phyloP scores from a whole-genome alignment of 2,888 invertebrate genomes.

The Drosophila bunnanda region DNA sequence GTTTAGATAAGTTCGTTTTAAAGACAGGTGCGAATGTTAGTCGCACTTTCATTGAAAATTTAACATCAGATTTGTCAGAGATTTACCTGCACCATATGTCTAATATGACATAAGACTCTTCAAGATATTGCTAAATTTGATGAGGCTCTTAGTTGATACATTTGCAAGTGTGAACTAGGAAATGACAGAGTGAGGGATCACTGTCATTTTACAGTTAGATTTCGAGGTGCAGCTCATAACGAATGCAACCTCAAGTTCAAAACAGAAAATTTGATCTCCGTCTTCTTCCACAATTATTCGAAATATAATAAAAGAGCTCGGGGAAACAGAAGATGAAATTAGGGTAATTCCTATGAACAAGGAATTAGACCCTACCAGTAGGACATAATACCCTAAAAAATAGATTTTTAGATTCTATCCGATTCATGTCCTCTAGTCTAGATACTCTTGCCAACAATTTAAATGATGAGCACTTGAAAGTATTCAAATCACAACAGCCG shows the following conservation, averaged over 20 bases:
- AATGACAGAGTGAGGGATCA: constrained; percentile 10
- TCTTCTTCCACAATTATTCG: not conserved
- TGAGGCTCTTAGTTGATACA: not conserved
- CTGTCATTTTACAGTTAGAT: constrained; percentile 26
- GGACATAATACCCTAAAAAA: not conserved
- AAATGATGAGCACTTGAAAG: no score
- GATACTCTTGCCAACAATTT: not conserved
- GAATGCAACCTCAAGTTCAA: constrained; percentile 3
- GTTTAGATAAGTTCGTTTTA: no score
- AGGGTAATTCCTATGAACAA: not conserved
- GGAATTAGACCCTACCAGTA: not conserved
- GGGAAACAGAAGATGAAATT: not conserved
- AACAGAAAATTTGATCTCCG: not conserved
- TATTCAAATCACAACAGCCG: not conserved
- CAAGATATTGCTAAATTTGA: not conserved
- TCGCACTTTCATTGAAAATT: no score
- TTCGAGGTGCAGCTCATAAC: no score
- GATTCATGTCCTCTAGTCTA: not conserved
- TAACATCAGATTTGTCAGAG: no score
- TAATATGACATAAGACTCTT: no score
- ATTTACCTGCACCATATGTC: no score
- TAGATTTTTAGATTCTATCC: not conserved
- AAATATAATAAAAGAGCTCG: not conserved
- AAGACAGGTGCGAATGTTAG: no score
- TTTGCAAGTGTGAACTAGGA: not conserved